phyloP scores from a whole-genome alignment of 2,888 invertebrate species.

The Drosophila prostipennis region DNA sequence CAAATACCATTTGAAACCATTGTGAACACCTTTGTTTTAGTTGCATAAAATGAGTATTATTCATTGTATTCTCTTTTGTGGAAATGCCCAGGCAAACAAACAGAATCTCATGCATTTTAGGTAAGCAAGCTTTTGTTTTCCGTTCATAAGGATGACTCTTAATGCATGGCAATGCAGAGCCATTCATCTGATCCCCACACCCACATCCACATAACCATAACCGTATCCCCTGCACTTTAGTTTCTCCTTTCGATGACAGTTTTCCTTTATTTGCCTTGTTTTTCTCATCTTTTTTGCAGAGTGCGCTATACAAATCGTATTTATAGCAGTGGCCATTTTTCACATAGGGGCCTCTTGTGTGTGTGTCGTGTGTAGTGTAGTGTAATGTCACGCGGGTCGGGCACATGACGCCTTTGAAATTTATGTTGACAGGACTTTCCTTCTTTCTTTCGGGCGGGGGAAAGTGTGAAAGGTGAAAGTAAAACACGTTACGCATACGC shows the following conservation, averaged over 20 bases:
- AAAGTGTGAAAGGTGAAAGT: constrained; percentile 63
- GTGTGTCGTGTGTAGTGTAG: constrained; percentile 56
- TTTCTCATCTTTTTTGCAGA: background rate
- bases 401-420: constrained; percentile 61
- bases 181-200: constrained; percentile 24
- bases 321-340: constrained; percentile 66
- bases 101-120: constrained; percentile 31
- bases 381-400: constrained; percentile 60
- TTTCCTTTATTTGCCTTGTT: constrained; percentile 29
- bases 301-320: constrained; percentile 71
- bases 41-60: background rate
- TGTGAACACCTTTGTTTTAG: too few relatives aligned
- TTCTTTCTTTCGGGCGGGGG: too few relatives aligned
- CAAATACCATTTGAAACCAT: too few relatives aligned
- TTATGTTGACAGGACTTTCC: constrained; percentile 68
- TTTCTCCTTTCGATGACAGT: constrained; percentile 43
- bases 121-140: constrained; percentile 20
- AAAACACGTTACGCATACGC: constrained; percentile 74
- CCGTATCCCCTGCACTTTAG: constrained; percentile 7
- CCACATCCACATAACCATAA: background rate
- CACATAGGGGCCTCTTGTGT: constrained; percentile 37
- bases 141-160: constrained; percentile 13
- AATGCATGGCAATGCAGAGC: constrained; percentile 3
- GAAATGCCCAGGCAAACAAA: constrained; percentile 11
- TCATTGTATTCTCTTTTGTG: constrained; percentile 8